phyloP scores from a whole-genome alignment of 2,113 vertebrate species.

The Antechinus stuartii region DNA sequence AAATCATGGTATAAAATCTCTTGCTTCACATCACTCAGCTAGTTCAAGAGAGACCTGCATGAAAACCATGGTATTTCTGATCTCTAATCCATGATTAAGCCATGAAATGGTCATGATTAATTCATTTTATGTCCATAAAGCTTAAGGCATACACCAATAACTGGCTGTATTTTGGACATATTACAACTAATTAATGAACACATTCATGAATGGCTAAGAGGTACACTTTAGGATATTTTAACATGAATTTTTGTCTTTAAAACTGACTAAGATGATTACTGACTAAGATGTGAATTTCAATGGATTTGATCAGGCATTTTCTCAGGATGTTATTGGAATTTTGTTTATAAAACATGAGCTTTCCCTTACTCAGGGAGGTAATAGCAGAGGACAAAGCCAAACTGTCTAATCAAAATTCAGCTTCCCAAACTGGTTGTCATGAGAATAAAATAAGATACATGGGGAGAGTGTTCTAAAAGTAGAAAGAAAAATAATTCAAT shows the following conservation, averaged over 20 bases:
- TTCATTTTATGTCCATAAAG: background rate
- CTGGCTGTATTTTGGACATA: background rate
- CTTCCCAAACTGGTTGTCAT: conserved; percentile 1
- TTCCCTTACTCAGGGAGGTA: background rate
- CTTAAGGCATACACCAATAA: background rate
- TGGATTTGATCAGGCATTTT: background rate
- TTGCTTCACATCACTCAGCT: background rate
- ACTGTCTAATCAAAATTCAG: background rate
- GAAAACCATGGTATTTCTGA: background rate
- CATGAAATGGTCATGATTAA: background rate
- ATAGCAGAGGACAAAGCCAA: background rate
- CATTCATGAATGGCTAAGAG: background rate
- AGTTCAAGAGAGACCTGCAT: background rate
- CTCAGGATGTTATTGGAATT: background rate
- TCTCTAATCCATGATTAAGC: background rate
- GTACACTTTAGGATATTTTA: background rate
- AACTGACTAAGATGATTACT: too few species aligned
- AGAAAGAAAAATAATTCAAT: background rate
- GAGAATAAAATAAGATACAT: conserved; percentile 8
- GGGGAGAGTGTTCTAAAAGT: background rate
- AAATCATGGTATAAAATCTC: background rate
- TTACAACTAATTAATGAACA: background rate
- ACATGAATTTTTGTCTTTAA: background rate
- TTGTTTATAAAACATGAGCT: background rate
- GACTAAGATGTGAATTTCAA: background rate